These are phyloP conservation scores for Harpalus rubripes DNA, from an alignment of 2,888 invertebrate genomes.

Conservation along the genomic window DNA sequence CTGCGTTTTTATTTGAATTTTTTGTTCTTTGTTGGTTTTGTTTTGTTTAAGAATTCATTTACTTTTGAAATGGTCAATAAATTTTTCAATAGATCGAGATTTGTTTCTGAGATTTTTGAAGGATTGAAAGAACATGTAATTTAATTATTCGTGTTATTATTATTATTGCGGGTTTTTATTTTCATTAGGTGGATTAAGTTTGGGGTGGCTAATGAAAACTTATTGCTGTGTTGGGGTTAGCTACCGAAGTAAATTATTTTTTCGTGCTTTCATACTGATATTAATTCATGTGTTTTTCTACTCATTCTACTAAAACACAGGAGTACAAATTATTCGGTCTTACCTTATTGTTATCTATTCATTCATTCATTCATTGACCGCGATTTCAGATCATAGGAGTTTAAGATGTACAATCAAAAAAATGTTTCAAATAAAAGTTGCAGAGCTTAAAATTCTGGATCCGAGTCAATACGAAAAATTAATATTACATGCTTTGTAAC, in stretches of 20 bases:
- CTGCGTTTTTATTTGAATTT: constrained; percentile 52
- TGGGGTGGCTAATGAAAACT: constrained; percentile 19
- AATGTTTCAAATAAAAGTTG: no score
- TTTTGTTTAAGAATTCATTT: constrained; percentile 53
- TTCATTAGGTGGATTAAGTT: constrained; percentile 4
- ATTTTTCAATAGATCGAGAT: constrained; percentile 32
- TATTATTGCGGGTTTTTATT: constrained; percentile 7
- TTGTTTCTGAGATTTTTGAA: constrained; percentile 15
- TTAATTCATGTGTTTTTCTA: no score
- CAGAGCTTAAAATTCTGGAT: no score
- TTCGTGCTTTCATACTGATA: neutral
- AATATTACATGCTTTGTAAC: no score
- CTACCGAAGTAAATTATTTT: neutral
- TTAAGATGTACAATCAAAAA: no score
- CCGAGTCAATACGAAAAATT: no score
- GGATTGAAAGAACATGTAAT: constrained; percentile 17
- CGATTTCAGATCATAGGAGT: no score
- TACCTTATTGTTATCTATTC: no score
- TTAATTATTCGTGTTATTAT: constrained; percentile 24
- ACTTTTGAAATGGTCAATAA: constrained; percentile 8
- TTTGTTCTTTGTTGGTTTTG: constrained; percentile 52
- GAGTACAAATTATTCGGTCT: no score
- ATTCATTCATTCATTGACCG: no score
- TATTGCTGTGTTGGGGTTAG: neutral
- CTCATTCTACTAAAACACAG: no score